Percentiles rank a stretch among this genome's conserved stretches.
These are phyloP conservation scores for Physocephala rufipes DNA, from an alignment of 2,888 invertebrate genomes.

Conservation along the genomic window DNA sequence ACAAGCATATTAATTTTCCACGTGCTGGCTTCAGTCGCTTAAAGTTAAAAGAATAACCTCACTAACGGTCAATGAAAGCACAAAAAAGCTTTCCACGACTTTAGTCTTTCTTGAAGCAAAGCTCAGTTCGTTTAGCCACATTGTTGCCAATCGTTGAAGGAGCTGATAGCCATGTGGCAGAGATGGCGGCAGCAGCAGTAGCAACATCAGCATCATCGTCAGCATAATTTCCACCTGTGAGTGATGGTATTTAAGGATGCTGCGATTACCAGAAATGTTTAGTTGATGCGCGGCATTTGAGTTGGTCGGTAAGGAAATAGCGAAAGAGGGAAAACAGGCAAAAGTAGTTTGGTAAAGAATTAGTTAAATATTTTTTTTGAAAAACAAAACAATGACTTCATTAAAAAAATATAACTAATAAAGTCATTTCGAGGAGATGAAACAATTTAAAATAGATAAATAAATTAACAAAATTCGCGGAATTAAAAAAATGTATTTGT, in stretches of 20 bases:
- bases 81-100: slow-evolving; percentile 10
- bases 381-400: no score
- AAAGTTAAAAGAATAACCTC: slow-evolving; percentile 35
- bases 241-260: slow-evolving; percentile 60
- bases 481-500: not conserved
- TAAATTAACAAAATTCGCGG: not conserved
- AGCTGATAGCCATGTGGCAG: slow-evolving; percentile 1
- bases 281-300: slow-evolving; percentile 62
- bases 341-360: not conserved
- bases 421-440: no score
- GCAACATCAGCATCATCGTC: slow-evolving; percentile 34
- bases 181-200: slow-evolving; percentile 2
- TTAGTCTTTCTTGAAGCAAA: slow-evolving; percentile 36
- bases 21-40: slow-evolving; percentile 29
- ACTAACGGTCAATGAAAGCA: slow-evolving; percentile 32
- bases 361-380: not conserved
- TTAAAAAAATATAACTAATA: no score
- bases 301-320: slow-evolving; percentile 45
- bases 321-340: not conserved
- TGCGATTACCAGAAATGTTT: slow-evolving; percentile 58
- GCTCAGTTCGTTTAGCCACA: slow-evolving; percentile 38
- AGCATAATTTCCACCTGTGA: slow-evolving; percentile 33
- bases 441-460: not conserved
- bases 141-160: slow-evolving; percentile 17
- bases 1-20: slow-evolving; percentile 5